Evolutionary conservation across 2,113 vertebrate genomes (phyloP).

Genomic region (Scopus umbretta): DNA sequence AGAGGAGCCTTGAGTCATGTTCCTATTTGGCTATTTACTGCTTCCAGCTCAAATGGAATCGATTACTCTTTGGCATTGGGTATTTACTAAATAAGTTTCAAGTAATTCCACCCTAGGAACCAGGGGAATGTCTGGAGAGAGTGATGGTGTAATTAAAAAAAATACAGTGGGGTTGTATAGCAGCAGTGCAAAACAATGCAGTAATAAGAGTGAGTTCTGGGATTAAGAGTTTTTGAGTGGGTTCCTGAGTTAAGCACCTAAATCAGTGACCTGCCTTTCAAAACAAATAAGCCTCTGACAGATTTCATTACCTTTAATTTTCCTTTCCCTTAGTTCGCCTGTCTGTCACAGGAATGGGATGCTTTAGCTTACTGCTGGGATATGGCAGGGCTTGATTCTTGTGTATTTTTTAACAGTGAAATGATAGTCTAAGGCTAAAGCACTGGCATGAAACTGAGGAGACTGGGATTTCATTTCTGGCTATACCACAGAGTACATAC

Average conservation of each 20-base stretch:
- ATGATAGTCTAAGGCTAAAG: background rate
- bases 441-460: background rate
- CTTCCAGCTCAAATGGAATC: background rate
- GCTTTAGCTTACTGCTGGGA: background rate
- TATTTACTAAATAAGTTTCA: background rate
- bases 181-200: background rate
- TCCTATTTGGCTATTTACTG: background rate
- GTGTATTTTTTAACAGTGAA: background rate
- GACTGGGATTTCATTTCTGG: background rate
- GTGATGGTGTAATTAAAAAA: background rate
- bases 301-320: background rate
- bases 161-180: background rate
- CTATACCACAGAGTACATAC: background rate
- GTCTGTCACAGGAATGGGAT: background rate
- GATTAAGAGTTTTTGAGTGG: background rate
- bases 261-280: constrained; percentile 5
- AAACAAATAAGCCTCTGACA: background rate
- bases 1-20: background rate
- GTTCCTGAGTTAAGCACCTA: background rate
- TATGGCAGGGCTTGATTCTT: background rate
- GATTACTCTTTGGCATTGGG: background rate
- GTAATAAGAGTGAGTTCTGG: background rate
- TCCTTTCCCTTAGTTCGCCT: background rate
- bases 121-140: background rate
- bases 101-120: background rate